phyloP scores from a whole-genome alignment of 2,113 vertebrate genomes.

The Riparia riparia region DNA sequence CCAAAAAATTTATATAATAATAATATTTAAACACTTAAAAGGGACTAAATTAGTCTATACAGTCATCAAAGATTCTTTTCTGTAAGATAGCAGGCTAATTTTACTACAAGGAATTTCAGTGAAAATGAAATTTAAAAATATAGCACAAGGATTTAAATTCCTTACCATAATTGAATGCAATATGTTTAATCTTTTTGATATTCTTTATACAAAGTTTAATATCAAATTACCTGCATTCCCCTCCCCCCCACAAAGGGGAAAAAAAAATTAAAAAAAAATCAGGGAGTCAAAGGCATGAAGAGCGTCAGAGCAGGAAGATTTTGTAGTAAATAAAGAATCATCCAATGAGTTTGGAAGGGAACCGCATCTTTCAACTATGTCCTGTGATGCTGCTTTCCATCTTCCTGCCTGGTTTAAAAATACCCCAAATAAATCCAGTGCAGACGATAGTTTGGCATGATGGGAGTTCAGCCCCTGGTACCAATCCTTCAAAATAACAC shows the following conservation, averaged over 20 bases:
- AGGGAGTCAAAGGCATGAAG: background rate
- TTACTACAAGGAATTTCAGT: background rate
- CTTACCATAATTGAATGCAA: background rate
- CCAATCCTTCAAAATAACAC: background rate
- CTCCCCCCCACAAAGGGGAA: too few relatives aligned
- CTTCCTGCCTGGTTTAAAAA: background rate
- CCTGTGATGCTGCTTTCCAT: background rate
- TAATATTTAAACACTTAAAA: background rate
- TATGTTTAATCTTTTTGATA: background rate
- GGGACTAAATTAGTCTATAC: background rate
- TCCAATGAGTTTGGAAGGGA: background rate
- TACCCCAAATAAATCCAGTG: background rate
- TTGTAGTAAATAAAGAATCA: background rate
- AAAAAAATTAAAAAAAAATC: background rate
- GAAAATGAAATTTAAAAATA: background rate
- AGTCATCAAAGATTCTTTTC: background rate
- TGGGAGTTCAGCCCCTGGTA: background rate
- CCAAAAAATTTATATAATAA: background rate
- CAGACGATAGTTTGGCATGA: background rate
- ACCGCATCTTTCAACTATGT: background rate
- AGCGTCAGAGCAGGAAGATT: background rate
- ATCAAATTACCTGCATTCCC: background rate
- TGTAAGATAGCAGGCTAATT: background rate
- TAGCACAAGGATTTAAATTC: background rate
- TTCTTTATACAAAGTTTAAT: background rate